Evolutionary conservation across 2,888 invertebrate species (phyloP), one percentile per base, ranked within the genome.

Genomic region (Meta bourneti): DNA sequence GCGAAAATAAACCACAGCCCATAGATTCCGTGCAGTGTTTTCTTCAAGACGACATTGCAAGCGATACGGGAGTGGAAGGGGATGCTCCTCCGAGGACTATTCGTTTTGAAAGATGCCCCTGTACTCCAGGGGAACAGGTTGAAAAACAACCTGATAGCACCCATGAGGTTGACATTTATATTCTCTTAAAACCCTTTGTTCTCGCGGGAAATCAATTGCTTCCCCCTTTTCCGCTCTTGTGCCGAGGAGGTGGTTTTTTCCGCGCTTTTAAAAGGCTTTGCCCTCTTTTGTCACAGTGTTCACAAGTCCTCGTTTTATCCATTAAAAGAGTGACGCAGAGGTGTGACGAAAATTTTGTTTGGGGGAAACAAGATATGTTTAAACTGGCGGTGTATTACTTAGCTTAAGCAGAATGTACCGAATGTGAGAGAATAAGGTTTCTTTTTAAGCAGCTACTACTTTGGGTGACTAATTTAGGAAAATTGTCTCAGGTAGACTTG

Each of bases 111-210:
- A 81, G 81, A 91, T 87, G 87, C 77, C 51, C 77, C 82, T 75
- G 82, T 78, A 82, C 91, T 87, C 91, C 9, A 20, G 82, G 91
- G 91, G 70, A 87, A 82, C 82, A 91, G 74, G 87, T 82, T 91
- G 91, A 91, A 91, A 90, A 87, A 91, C 91, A 87, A 91, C 82
- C 70, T 87, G 91, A 87, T 91, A 87, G 91, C 77, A 71, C 91
- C 91, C 91, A 78, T 71, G 91, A 91, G 91, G 87, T 87, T 91
- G 87, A 86, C 91, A 91, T 91, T 91, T 82, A 87, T 91, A 87
- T 91, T 91, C 91, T 87, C 91, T 83, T 87, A 91, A 91, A 87
- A 52, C 78, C 70, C 70, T 80, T 82, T 71, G 80, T 91, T 77
- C 90, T 90, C 48, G 13, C 13, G 87, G 87, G 91, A 87, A 91